These are phyloP conservation scores for Phataginus tetradactyla DNA, from an alignment of 2,797 vertebrate species.

Conservation along the genomic window DNA sequence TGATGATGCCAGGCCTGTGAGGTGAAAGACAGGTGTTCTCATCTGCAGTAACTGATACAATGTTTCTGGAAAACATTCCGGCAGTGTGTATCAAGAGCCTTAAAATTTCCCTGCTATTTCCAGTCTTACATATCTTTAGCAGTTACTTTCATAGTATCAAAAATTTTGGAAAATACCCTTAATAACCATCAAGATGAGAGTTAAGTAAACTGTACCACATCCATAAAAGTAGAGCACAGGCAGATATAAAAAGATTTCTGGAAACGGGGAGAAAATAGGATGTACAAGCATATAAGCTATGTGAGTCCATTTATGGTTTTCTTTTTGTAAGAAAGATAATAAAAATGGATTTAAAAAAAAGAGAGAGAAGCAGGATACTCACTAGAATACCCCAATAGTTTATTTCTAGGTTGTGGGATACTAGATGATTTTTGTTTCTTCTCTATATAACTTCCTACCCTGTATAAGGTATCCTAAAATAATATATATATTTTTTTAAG, in stretches of 20 bases:
- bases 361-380: background rate
- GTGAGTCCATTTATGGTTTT: background rate
- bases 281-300: background rate
- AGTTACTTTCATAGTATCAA: constrained; percentile 43
- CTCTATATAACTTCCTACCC: background rate
- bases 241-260: constrained; percentile 33
- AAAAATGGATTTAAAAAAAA: background rate
- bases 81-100: background rate
- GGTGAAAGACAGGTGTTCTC: background rate
- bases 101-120: constrained; percentile 36
- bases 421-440: background rate
- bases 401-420: constrained; percentile 2
- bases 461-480: background rate
- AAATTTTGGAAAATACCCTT: constrained; percentile 44
- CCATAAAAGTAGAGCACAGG: background rate
- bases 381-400: background rate
- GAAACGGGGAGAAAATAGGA: background rate
- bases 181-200: constrained; percentile 46
- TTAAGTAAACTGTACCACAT: constrained; percentile 22
- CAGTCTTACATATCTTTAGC: background rate
- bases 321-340: background rate
- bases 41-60: background rate
- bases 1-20: background rate
- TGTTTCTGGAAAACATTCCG: constrained; percentile 1
- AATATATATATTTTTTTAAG: background rate